Percentiles rank a stretch among this genome's conserved stretches.
phyloP scores from a whole-genome alignment of 2,797 vertebrate genomes.

The Characodon lateralis region DNA sequence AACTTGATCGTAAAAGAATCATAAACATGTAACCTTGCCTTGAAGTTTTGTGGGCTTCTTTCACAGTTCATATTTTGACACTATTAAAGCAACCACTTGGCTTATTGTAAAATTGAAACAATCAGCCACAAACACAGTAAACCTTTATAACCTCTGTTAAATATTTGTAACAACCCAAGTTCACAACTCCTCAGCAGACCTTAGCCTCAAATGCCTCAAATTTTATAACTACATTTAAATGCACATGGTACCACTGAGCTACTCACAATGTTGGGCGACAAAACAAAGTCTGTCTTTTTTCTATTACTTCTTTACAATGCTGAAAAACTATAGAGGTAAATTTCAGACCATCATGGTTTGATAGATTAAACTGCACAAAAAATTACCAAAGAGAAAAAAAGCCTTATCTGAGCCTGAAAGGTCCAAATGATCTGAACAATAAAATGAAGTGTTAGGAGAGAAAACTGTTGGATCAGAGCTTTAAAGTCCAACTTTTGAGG shows the following conservation, averaged over 20 bases:
- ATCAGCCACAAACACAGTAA: neutral
- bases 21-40: neutral
- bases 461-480: neutral
- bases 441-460: neutral
- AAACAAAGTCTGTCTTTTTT: neutral
- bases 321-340: neutral
- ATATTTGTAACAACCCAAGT: neutral
- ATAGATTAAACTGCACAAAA: neutral
- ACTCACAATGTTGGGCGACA: neutral
- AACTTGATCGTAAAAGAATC: neutral
- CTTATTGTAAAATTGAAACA: neutral
- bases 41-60: neutral
- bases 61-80: neutral
- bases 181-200: neutral
- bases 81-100: neutral
- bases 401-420: neutral
- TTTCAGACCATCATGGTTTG: neutral
- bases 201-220: neutral
- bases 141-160: neutral
- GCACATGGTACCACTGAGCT: neutral
- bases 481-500: too few relatives aligned
- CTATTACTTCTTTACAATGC: neutral
- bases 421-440: neutral
- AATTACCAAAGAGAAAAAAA: neutral
- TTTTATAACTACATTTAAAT: neutral